Base-by-base conservation (phyloP, 2,113 vertebrate species). In the Leucosticte australis region DNA sequence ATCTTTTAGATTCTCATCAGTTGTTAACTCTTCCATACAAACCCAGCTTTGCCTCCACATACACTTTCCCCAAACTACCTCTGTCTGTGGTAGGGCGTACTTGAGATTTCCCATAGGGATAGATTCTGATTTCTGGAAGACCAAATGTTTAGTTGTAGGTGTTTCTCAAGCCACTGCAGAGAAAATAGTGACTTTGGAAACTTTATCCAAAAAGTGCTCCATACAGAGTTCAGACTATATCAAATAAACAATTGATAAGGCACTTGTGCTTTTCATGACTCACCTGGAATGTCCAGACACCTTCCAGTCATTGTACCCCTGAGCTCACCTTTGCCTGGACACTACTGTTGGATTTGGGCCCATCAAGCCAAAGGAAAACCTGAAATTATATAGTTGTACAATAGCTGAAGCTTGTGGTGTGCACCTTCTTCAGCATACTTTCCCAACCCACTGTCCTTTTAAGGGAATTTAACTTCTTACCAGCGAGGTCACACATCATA, bases 381-480 rank as follows among this genome's bases (percentile, higher is more conserved):
- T 64, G 46, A 50, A 74, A 20, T 60, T 6, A 50, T 10, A 3
- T 1, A 27, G 50, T 18, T 60, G 53, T 37, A 37, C 44, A 55
- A 11, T 4, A 65, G 50, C 46, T 82, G 37, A 42, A 55, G 41
- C 27, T 65, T 65, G 76, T 7, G 4, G 10, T 37, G 10, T 35
- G 27, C 31, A 15, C 0, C 0, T 60, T 52, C 60, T 67, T 44
- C 31, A 42, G 4, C 1, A 1, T 6, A 27, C 22, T 50, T 82
- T 47, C 31, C 52, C 68, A 30, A 6, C 7, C 22, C 15, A 2
- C n/a, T 39, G 6, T 37, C 20, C 35, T 63, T 76, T 63, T 4
- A 30, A 50, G 37, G 35, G 27, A 74, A 22, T 81, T 26, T 20
- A 56, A 26, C 57, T 71, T 87, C 62, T 35, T 50, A 52, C 8